These are phyloP conservation scores for Peromyscus nudipes DNA, from an alignment of 2,797 vertebrate species.

Conservation along the genomic window DNA sequence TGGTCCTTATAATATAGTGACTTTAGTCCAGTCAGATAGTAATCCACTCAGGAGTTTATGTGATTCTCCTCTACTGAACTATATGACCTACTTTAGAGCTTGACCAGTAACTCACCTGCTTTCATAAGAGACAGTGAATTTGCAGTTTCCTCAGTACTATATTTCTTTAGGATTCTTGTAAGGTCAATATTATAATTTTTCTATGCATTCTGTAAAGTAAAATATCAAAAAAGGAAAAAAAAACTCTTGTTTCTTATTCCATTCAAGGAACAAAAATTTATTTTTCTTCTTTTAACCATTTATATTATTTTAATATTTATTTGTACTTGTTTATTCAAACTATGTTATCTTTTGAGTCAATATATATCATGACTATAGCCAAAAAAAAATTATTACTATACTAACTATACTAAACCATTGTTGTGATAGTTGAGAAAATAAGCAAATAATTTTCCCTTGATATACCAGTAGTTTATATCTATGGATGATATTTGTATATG, in stretches of 20 bases:
- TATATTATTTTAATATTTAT: not conserved
- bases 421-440: not conserved
- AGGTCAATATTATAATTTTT: slow-evolving; percentile 1
- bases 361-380: not conserved
- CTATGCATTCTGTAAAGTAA: not conserved
- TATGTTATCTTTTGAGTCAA: not conserved
- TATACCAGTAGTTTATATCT: not conserved
- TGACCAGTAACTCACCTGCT: slow-evolving; percentile 17
- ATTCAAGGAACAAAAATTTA: not conserved
- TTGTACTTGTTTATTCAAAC: not conserved
- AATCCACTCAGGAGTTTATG: slow-evolving; percentile 81
- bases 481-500: not conserved
- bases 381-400: not conserved
- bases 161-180: not conserved
- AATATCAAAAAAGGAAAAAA: not conserved
- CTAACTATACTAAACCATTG: not conserved
- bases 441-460: not conserved
- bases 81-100: slow-evolving; percentile 80
- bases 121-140: not conserved
- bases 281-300: not conserved
- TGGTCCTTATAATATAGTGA: slow-evolving; percentile 51
- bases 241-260: not conserved
- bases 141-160: not conserved
- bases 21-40: slow-evolving; percentile 78
- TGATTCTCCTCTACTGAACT: slow-evolving; percentile 78